Evolutionary conservation across 2,797 vertebrate species (phyloP).

Genomic region (Semaprochilodus insignis): DNA sequence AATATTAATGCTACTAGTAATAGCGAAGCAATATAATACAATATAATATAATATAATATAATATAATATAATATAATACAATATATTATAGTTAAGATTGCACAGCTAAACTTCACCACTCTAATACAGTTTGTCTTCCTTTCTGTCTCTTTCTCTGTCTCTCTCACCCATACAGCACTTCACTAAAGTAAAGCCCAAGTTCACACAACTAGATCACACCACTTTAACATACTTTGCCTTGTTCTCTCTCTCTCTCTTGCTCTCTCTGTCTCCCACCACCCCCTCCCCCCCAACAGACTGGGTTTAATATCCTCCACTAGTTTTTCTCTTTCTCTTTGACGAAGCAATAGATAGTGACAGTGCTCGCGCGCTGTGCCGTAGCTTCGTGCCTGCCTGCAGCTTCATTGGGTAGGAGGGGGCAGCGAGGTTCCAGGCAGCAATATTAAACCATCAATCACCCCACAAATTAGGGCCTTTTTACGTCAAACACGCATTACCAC

Average conservation of each 20-base stretch:
- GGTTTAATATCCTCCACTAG: conserved; percentile 64
- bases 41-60: too few relatives aligned
- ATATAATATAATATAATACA: too few relatives aligned
- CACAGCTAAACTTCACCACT: too few relatives aligned
- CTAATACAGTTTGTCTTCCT: too few relatives aligned
- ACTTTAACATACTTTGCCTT: neutral
- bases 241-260: neutral
- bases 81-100: too few relatives aligned
- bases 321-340: conserved; percentile 58
- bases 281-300: conserved; percentile 19
- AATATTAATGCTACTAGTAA: too few relatives aligned
- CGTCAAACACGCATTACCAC: conserved; percentile 82
- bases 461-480: conserved; percentile 85
- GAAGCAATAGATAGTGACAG: conserved; percentile 67
- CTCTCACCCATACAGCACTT: neutral
- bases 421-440: conserved; percentile 85
- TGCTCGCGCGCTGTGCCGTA: conserved; percentile 64
- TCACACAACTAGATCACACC: neutral
- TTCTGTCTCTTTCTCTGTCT: neutral
- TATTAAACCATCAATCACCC: conserved; percentile 90
- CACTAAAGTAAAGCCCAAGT: neutral
- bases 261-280: neutral
- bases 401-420: conserved; percentile 84
- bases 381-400: conserved; percentile 81
- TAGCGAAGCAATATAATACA: too few relatives aligned